Percentiles rank a stretch among this genome's conserved stretches.
These are phyloP conservation scores for Marmota monax DNA, from an alignment of 2,113 vertebrate genomes.

Conservation along the genomic window DNA sequence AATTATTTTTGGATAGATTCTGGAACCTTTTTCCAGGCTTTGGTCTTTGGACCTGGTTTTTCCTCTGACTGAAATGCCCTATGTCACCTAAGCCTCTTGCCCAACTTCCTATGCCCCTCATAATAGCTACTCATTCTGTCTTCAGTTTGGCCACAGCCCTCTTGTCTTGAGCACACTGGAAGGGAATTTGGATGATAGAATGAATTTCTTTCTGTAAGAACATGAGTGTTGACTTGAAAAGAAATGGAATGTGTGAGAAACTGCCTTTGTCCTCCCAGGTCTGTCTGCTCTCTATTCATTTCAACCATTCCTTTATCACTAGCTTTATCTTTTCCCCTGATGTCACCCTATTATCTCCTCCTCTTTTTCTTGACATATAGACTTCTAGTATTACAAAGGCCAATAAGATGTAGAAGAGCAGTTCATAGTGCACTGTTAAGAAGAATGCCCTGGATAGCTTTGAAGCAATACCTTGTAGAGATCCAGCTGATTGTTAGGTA, in stretches of 20 bases:
- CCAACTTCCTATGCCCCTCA: neutral
- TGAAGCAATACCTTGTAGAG: neutral
- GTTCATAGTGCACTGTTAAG: neutral
- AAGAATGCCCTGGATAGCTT: neutral
- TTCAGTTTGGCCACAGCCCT: neutral
- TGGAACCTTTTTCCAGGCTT: neutral
- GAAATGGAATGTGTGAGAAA: neutral
- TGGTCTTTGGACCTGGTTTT: neutral
- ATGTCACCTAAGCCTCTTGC: neutral
- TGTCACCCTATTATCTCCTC: neutral
- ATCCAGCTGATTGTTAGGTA: neutral
- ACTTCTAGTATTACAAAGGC: neutral
- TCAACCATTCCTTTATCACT: neutral
- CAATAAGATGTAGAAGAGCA: neutral
- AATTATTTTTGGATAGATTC: neutral
- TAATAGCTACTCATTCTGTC: neutral
- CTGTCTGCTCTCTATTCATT: neutral
- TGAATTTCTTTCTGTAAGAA: neutral
- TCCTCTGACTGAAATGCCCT: neutral
- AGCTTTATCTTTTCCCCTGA: neutral
- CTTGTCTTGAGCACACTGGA: neutral
- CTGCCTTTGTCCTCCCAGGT: neutral
- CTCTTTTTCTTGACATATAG: neutral
- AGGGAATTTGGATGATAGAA: neutral
- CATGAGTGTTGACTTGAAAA: neutral